These are phyloP conservation scores for Pachyrhynchus sulphureomaculatus DNA, from an alignment of 1,140 invertebrate genomes.

Conservation along the genomic window DNA sequence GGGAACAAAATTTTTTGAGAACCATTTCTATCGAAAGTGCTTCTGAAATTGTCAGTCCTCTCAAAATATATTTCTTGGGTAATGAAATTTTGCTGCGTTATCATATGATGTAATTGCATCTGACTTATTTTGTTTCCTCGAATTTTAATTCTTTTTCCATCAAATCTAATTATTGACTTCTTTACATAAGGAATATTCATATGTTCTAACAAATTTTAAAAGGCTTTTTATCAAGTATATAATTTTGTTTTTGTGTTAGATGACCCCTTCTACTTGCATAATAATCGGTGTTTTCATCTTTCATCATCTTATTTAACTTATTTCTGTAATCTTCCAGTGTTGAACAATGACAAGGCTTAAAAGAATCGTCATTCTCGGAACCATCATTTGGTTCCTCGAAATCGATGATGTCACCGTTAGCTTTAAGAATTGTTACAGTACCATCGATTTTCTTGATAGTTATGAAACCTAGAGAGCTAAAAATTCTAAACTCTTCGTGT, in stretches of 20 bases:
- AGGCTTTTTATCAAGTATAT: conserved; percentile 18
- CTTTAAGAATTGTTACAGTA: conserved; percentile 29
- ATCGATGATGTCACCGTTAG: conserved; percentile 33
- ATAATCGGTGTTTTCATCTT: conserved; percentile 10
- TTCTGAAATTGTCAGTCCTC: conserved; percentile 34
- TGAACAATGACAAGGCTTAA: conserved; percentile 19
- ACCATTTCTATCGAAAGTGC: conserved; percentile 26
- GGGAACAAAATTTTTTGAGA: conserved; percentile 19
- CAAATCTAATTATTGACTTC: conserved; percentile 27
- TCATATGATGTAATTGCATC: conserved; percentile 30
- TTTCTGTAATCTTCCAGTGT: conserved; percentile 25
- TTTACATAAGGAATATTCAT: conserved; percentile 32
- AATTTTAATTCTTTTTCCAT: conserved; percentile 32
- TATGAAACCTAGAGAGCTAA: conserved; percentile 30
- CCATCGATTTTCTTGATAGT: conserved; percentile 38
- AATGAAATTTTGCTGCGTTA: conserved; percentile 31
- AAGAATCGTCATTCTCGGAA: background rate
- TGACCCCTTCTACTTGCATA: conserved; percentile 24
- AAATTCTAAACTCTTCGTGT: conserved; percentile 36
- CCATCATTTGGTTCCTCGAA: conserved; percentile 27
- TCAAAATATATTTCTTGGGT: conserved; percentile 31
- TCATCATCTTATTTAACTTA: conserved; percentile 23
- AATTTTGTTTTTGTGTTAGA: conserved; percentile 24
- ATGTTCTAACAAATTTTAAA: conserved; percentile 16
- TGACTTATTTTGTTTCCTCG: conserved; percentile 20